These are phyloP conservation scores for Eurystomus glaucurus DNA, from an alignment of 2,797 vertebrate genomes.

Conservation along the genomic window DNA sequence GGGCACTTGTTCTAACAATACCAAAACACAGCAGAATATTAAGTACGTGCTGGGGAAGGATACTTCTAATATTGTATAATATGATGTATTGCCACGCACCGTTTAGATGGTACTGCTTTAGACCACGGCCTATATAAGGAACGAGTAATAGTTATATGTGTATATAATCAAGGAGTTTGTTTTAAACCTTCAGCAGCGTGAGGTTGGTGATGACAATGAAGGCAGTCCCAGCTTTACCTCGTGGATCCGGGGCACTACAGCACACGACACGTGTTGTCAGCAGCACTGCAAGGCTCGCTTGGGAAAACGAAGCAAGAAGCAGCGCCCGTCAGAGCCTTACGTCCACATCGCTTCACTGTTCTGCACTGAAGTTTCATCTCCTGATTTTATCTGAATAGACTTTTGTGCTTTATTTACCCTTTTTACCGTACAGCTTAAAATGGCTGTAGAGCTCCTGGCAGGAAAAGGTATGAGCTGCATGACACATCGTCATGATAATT, in stretches of 20 bases:
- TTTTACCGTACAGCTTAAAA: neutral
- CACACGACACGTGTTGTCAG: accelerated
- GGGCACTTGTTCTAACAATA: neutral
- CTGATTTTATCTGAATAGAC: neutral
- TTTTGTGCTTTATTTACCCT: neutral
- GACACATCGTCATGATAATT: neutral
- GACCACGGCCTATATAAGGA: neutral
- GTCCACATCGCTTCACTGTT: neutral
- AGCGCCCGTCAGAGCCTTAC: neutral
- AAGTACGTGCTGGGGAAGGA: neutral
- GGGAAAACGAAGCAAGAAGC: neutral
- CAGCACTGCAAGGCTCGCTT: neutral
- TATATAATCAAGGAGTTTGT: neutral
- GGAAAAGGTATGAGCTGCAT: neutral
- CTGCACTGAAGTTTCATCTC: neutral
- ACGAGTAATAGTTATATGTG: neutral
- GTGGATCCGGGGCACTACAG: accelerated
- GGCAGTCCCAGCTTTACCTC: neutral
- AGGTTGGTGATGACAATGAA: neutral
- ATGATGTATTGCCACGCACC: accelerated
- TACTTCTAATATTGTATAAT: neutral
- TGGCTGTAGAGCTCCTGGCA: neutral
- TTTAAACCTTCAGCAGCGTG: neutral
- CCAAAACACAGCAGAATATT: neutral
- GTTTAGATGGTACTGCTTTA: neutral